Percentiles rank a stretch among this genome's conserved stretches.
Evolutionary conservation across 2,888 invertebrate species (phyloP).

Genomic region (Sipha maydis): DNA sequence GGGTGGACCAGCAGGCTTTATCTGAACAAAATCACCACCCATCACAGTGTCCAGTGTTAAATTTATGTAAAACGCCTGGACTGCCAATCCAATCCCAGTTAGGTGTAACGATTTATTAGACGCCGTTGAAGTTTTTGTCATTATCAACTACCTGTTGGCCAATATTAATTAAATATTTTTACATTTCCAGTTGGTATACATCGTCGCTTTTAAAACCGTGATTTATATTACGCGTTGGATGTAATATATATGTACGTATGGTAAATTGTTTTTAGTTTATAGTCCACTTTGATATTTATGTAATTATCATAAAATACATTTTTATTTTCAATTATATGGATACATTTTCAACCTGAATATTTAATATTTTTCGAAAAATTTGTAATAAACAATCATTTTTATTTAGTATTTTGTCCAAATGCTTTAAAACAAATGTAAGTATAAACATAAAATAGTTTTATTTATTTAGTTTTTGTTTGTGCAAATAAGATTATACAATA

Average conservation of each 20-base stretch:
- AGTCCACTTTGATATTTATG: background rate
- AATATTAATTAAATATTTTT: slow-evolving; percentile 26
- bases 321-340: slow-evolving; percentile 1
- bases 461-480: too few species aligned
- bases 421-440: too few species aligned
- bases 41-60: slow-evolving; percentile 63
- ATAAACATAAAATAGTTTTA: too few species aligned
- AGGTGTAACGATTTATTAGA: slow-evolving; percentile 64
- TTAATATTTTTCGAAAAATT: background rate
- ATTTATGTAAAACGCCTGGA: slow-evolving; percentile 64
- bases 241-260: background rate
- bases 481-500: too few species aligned
- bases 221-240: background rate
- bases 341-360: background rate
- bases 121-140: slow-evolving; percentile 62
- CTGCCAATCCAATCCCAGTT: slow-evolving; percentile 64
- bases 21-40: slow-evolving; percentile 63
- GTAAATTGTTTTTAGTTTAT: too few species aligned
- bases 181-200: background rate
- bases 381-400: too few species aligned
- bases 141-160: slow-evolving; percentile 38
- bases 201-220: slow-evolving; percentile 3
- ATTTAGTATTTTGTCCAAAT: too few species aligned
- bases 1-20: slow-evolving; percentile 63
- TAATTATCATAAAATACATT: background rate